Evolutionary conservation across 1,140 invertebrate genomes (phyloP).

Genomic region (Chironomus tepperi): DNA sequence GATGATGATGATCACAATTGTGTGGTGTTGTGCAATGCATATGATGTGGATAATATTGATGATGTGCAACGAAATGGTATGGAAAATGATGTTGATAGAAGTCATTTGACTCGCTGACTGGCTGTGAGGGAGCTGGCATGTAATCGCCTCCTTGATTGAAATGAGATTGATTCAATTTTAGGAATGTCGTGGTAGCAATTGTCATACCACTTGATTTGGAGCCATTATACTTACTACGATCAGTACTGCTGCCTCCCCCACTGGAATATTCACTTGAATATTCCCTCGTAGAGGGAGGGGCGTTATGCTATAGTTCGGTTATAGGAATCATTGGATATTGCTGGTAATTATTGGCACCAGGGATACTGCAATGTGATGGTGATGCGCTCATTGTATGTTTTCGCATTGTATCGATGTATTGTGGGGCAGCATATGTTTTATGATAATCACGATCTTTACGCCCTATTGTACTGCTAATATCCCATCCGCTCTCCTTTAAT

Average conservation of each 20-base stretch:
- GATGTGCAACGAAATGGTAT: slow-evolving; percentile 11
- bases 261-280: neutral
- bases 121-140: neutral
- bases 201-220: slow-evolving; percentile 33
- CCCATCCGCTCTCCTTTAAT: slow-evolving; percentile 73
- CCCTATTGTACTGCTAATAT: slow-evolving; percentile 60
- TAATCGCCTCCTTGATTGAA: slow-evolving; percentile 26
- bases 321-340: slow-evolving; percentile 57
- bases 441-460: slow-evolving; percentile 80
- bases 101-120: neutral
- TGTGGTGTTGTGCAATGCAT: neutral
- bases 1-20: slow-evolving; percentile 9
- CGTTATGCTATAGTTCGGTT: slow-evolving; percentile 87
- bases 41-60: slow-evolving; percentile 20
- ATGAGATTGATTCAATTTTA: slow-evolving; percentile 39
- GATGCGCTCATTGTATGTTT: slow-evolving; percentile 38
- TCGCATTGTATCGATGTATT: slow-evolving; percentile 57
- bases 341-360: slow-evolving; percentile 43
- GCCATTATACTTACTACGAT: slow-evolving; percentile 27
- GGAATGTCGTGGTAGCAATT: slow-evolving; percentile 35
- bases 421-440: slow-evolving; percentile 77
- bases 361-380: slow-evolving; percentile 48
- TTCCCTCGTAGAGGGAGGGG: slow-evolving; percentile 37
- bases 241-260: slow-evolving; percentile 34
- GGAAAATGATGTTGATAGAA: slow-evolving; percentile 20